phyloP scores from a whole-genome alignment of 2,888 invertebrate species.

The Druceiella hillmani region DNA sequence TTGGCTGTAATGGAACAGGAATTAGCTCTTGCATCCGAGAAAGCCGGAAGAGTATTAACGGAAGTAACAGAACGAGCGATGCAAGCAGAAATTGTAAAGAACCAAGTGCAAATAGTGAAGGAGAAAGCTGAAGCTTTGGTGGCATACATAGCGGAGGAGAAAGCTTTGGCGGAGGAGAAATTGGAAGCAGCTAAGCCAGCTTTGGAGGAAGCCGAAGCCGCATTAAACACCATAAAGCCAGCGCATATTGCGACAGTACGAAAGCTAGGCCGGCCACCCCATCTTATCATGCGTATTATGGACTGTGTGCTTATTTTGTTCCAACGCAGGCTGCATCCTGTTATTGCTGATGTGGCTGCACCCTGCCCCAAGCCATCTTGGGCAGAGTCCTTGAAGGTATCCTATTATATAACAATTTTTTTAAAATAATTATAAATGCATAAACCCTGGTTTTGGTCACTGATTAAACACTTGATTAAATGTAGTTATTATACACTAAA shows the following conservation, averaged over 20 bases:
- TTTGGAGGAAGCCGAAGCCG: constrained; percentile 90
- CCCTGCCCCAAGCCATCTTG: constrained; percentile 92
- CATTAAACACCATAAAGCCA: constrained; percentile 93
- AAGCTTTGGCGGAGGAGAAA: constrained; percentile 86
- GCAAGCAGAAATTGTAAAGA: constrained; percentile 93
- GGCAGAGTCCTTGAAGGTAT: constrained; percentile 88
- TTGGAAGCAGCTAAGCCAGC: constrained; percentile 95
- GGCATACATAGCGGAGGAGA: constrained; percentile 82
- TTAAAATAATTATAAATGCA: no score
- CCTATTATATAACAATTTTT: constrained; percentile 4
- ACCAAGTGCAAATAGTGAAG: constrained; percentile 93
- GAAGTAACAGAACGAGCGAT: constrained; percentile 91
- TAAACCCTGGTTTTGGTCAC: no score
- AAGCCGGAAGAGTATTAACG: constrained; percentile 80
- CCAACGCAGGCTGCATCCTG: constrained; percentile 79
- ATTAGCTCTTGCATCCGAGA: constrained; percentile 85
- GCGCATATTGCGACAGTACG: constrained; percentile 94
- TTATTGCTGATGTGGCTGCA: constrained; percentile 73
- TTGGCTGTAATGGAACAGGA: constrained; percentile 93
- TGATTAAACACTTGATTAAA: no score
- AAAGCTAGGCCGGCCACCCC: constrained; percentile 92
- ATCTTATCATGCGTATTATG: constrained; percentile 97
- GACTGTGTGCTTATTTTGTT: constrained; percentile 92
- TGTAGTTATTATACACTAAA: no score
- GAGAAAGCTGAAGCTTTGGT: constrained; percentile 91